A percentile compares a stretch with the other conserved stretches of the same genome.
These are phyloP conservation scores for Pseudococcus jackbeardsleyi DNA, from an alignment of 2,888 invertebrate genomes.

Conservation along the genomic window DNA sequence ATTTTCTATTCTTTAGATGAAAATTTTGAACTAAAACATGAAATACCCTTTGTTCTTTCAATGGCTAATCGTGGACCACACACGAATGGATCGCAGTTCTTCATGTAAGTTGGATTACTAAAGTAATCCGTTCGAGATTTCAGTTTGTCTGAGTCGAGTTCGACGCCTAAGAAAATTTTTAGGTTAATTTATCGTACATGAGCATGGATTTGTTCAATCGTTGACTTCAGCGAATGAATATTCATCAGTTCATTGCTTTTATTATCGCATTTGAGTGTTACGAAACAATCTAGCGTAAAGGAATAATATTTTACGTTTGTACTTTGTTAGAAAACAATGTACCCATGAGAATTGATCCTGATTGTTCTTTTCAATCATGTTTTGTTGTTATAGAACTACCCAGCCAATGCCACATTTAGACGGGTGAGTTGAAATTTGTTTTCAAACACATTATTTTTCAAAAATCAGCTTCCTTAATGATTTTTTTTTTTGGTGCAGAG, in stretches of 20 bases:
- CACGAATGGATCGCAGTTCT: slow-evolving; percentile 99
- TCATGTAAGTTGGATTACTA: slow-evolving; percentile 85
- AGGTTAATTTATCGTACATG: not conserved
- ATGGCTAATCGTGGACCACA: slow-evolving; percentile 99
- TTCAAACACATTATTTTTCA: not conserved
- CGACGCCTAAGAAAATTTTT: not conserved
- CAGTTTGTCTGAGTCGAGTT: not conserved
- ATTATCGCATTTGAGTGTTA: not conserved
- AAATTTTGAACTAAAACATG: slow-evolving; percentile 89
- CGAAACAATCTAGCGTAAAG: slow-evolving; percentile 30
- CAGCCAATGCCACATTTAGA: slow-evolving; percentile 98
- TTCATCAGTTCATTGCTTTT: not conserved
- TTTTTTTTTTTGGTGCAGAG: slow-evolving; percentile 73
- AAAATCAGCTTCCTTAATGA: slow-evolving; percentile 47
- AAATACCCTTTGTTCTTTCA: slow-evolving; percentile 89
- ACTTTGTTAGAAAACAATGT: slow-evolving; percentile 65
- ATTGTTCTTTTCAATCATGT: slow-evolving; percentile 66
- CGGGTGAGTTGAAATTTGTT: slow-evolving; percentile 81
- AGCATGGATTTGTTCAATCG: not conserved
- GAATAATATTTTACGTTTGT: slow-evolving; percentile 60
- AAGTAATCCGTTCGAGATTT: not conserved
- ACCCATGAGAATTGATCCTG: slow-evolving; percentile 65
- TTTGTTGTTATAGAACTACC: slow-evolving; percentile 83
- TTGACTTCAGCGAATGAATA: not conserved
- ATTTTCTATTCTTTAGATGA: slow-evolving; percentile 79